phyloP scores from a whole-genome alignment of 2,113 vertebrate genomes.

The Sinocyclocheilus grahami region DNA sequence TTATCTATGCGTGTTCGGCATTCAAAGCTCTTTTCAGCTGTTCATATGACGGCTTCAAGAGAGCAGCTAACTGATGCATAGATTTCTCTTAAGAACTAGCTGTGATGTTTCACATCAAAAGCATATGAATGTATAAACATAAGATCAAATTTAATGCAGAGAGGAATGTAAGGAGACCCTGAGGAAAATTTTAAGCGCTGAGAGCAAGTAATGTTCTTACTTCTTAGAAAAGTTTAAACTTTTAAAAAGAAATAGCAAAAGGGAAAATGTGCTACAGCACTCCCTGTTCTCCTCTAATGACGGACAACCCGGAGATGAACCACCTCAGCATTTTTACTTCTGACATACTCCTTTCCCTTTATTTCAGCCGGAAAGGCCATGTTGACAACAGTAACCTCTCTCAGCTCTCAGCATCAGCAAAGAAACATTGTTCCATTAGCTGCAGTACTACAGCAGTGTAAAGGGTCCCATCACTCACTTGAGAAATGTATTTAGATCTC shows the following conservation, averaged over 20 bases:
- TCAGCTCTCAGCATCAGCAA: slow-evolving; percentile 45
- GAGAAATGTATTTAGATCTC: slow-evolving; percentile 45
- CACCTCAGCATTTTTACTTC: not conserved
- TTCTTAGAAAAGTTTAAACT: not conserved
- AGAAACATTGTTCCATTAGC: slow-evolving; percentile 54
- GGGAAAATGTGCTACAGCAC: not conserved
- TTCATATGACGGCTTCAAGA: slow-evolving; percentile 18
- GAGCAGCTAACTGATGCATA: slow-evolving; percentile 10
- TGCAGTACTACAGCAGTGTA: slow-evolving; percentile 37
- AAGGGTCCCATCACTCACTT: slow-evolving; percentile 45
- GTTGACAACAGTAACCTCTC: slow-evolving; percentile 12
- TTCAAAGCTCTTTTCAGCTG: slow-evolving; percentile 8
- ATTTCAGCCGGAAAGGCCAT: slow-evolving; percentile 19
- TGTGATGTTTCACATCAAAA: slow-evolving; percentile 8
- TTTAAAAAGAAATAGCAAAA: not conserved
- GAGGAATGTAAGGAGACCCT: not conserved
- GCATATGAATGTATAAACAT: not conserved
- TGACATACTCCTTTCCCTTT: slow-evolving; percentile 31
- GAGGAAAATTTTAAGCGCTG: not conserved
- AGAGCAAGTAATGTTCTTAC: not conserved
- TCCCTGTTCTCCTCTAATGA: slow-evolving; percentile 4
- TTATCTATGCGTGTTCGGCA: not conserved
- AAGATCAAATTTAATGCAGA: not conserved
- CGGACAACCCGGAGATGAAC: not conserved
- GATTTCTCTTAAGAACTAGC: slow-evolving; percentile 32